Evolutionary conservation across 2,113 vertebrate genomes (phyloP).

Genomic region (Parotia lawesii): DNA sequence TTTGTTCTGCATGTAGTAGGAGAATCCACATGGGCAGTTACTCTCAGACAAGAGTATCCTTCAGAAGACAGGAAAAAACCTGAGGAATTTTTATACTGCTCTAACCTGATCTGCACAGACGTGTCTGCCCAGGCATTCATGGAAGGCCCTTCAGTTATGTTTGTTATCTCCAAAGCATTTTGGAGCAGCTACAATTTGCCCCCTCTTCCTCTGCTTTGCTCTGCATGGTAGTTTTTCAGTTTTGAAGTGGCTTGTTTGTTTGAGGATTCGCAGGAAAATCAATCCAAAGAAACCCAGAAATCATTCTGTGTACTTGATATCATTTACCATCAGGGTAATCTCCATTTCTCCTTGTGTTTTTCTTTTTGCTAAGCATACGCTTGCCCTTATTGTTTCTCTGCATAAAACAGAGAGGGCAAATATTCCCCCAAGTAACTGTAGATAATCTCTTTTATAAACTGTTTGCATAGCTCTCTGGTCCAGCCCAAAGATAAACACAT

Average conservation of each 20-base stretch:
- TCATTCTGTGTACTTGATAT: not conserved
- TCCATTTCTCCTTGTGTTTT: not conserved
- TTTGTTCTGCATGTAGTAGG: not conserved
- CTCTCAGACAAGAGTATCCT: not conserved
- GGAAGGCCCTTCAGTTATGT: not conserved
- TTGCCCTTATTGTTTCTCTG: not conserved
- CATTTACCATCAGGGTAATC: not conserved
- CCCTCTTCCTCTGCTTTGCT: not conserved
- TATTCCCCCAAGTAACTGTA: not conserved
- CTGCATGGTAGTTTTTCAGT: not conserved
- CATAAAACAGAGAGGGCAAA: not conserved
- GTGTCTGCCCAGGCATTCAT: not conserved
- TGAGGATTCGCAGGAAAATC: not conserved
- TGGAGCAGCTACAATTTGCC: not conserved
- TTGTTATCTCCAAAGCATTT: not conserved
- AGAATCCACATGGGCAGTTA: not conserved
- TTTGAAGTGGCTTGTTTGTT: not conserved
- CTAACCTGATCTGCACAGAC: not conserved
- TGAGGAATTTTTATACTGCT: not conserved
- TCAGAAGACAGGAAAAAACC: not conserved
- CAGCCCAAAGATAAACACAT: slow-evolving; percentile 34
- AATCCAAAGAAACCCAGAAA: not conserved
- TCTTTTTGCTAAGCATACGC: not conserved
- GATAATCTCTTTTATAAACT: slow-evolving; percentile 40
- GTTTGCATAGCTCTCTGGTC: slow-evolving; percentile 21